phyloP scores from a whole-genome alignment of 2,888 invertebrate genomes.

The Mayetiola destructor region DNA sequence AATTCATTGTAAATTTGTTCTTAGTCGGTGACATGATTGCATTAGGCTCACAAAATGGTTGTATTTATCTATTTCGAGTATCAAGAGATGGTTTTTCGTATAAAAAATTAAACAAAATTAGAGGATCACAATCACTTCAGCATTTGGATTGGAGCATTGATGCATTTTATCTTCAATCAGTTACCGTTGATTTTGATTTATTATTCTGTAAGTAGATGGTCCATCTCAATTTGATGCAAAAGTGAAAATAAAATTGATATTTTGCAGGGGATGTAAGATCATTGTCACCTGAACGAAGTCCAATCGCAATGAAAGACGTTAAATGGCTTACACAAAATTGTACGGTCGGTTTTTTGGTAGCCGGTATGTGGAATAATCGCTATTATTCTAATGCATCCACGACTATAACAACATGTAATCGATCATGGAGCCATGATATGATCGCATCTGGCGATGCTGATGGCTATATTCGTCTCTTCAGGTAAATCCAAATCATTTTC shows the following conservation, averaged over 20 bases:
- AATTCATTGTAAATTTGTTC: constrained; percentile 18
- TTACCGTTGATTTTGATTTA: constrained; percentile 78
- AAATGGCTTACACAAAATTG: constrained; percentile 82
- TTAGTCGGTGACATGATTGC: constrained; percentile 76
- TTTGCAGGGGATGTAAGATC: constrained; percentile 71
- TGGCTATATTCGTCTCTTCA: constrained; percentile 71
- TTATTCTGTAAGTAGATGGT: constrained; percentile 57
- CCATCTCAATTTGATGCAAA: neutral
- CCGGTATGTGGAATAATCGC: constrained; percentile 82
- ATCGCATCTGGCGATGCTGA: constrained; percentile 75
- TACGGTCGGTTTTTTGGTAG: constrained; percentile 73
- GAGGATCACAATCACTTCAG: constrained; percentile 69
- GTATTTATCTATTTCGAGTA: constrained; percentile 64
- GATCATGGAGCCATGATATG: constrained; percentile 70
- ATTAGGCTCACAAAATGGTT: constrained; percentile 79
- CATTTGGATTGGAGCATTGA: constrained; percentile 88
- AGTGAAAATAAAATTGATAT: neutral
- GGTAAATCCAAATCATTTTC: constrained; percentile 34
- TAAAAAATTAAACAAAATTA: constrained; percentile 75
- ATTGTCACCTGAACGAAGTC: constrained; percentile 72
- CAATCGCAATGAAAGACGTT: constrained; percentile 77
- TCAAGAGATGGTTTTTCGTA: constrained; percentile 81
- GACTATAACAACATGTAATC: constrained; percentile 62
- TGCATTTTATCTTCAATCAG: constrained; percentile 73
- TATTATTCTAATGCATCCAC: constrained; percentile 74